These are phyloP conservation scores for Conchocele bisecta DNA, from an alignment of 2,888 invertebrate species.

Conservation along the genomic window DNA sequence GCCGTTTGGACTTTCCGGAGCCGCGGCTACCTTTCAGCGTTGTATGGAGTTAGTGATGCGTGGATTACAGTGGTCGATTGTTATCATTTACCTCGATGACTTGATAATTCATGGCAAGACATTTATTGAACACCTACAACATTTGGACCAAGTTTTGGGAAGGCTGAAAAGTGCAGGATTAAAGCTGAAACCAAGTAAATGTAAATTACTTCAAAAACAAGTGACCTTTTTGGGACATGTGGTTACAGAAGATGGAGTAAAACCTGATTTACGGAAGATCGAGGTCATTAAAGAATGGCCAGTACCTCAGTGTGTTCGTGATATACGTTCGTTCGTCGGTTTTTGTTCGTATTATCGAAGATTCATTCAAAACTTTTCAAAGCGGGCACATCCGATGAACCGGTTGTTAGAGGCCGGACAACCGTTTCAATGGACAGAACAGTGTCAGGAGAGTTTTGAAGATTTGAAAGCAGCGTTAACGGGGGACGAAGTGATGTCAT, in stretches of 20 bases:
- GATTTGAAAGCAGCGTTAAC: conserved; percentile 31
- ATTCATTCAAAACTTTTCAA: conserved; percentile 35
- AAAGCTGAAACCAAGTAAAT: conserved; percentile 48
- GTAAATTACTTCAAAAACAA: conserved; percentile 30
- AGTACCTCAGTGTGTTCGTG: conserved; percentile 6
- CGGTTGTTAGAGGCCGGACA: conserved; percentile 22
- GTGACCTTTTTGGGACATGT: conserved; percentile 45
- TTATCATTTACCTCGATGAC: conserved; percentile 58
- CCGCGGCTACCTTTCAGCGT: conserved; percentile 58
- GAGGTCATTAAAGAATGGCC: conserved; percentile 24
- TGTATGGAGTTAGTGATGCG: conserved; percentile 53
- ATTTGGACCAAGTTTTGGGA: conserved; percentile 46
- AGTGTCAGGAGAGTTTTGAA: conserved; percentile 39
- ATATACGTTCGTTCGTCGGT: conserved; percentile 29
- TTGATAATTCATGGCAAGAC: conserved; percentile 43
- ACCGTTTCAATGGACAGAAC: conserved; percentile 39
- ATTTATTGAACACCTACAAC: conserved; percentile 18
- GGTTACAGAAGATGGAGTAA: conserved; percentile 32
- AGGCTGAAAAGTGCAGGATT: conserved; percentile 24
- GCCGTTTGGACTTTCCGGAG: conserved; percentile 59
- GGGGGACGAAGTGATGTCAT: conserved; percentile 35
- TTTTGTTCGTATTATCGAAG: conserved; percentile 39
- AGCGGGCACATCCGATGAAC: conserved; percentile 20
- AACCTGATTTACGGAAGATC: conserved; percentile 24
- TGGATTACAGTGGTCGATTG: conserved; percentile 35